Evolutionary conservation across 2,888 invertebrate species (phyloP), one percentile per base, ranked within the genome.

Genomic region (Phyllotreta cruciferae): DNA sequence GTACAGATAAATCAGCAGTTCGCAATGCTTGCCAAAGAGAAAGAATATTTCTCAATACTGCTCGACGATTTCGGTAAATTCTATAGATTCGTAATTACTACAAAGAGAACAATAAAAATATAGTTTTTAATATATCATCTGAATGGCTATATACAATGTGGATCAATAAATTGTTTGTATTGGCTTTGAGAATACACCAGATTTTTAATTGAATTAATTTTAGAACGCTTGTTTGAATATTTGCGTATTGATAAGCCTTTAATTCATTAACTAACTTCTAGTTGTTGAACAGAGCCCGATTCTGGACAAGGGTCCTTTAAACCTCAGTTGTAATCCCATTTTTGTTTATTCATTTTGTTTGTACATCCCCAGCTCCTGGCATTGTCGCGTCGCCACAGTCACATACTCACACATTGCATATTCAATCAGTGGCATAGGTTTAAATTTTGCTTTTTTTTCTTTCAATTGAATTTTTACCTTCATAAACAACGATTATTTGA

Each of bases 281-380:
- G 5, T 56, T 14, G 45, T 45, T 24, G 38, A 49, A 47, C 39
- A 47, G 35, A 47, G 39, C 10, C 57, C 58, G 34, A 11, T 58
- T 35, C 58, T 58, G 58, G 70, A 74, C 69, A 67, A 72, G 71
- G 73, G 70, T 71, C 74, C 73, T 75, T 73, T 73, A 73, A 73
- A 74, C 74, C 76, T 73, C 74, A 72, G 70, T 72, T 74, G 73
- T 77, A 78, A 78, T 78, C 77, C 77, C 71, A 73, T 74, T 74
- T 76, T 77, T 77, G 77, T 77, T 76, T 78, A 78, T 77, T 77
- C 78, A 76, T 77, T 77, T 75, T 77, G 76, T 78, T 78, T 77
- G 75, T 73, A 74, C 70, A 76, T 72, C 71, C 68, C 65, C 24
- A 68, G 69, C 65, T 70, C 66, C 55, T 63, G 61, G 70, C 70